Base-by-base conservation (phyloP, 92 coral and sea anemone genomes). In the Metridium senile region DNA sequence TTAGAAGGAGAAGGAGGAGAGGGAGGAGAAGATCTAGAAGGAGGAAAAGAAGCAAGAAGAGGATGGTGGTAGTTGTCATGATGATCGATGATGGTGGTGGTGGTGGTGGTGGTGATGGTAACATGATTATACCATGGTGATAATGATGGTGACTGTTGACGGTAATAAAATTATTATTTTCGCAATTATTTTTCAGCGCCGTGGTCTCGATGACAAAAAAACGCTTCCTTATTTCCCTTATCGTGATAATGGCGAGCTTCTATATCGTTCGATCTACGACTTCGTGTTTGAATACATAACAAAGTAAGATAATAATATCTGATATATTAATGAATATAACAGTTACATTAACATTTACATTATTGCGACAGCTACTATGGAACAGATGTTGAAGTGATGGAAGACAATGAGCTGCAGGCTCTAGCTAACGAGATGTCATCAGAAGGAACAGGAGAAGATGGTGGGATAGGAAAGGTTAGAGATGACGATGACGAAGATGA, bases 201-300 rank as follows among this genome's bases (percentile, higher is more conserved):
- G 99, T 28, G 99, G 99, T 11, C 62, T 95, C 54, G 89, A 89
- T 20, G 90, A 89, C 84, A 87, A 77, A 45, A 1, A 34, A 68
- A 89, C 82, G 76, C 81, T 95, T 11, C 97, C 99, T 0, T 95
- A 92, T 74, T 95, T 87, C 70, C 99, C 99, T 0, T 95, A 95
- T 68, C 90, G 99, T 20, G 99, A 95, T 61, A 97, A 95, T 76
- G 99, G 99, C 46, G 85, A 87, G 51, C 71, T 95, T 17, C 81
- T 95, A 8, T 87, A 90, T 77, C 64, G 68, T 17, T 86, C 97
- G 0, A 78, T 92, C 26, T 78, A 83, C 26, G 75, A 77, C 29
- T 89, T 92, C 33, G 85, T 84, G 43, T 43, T 76, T 19, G 99
- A 89, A 20, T 89, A 92, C 64, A 65, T 95, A 26, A 71, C 74